Evolutionary conservation across 2,888 invertebrate species (phyloP).

Genomic region (Drosophila mulleri): DNA sequence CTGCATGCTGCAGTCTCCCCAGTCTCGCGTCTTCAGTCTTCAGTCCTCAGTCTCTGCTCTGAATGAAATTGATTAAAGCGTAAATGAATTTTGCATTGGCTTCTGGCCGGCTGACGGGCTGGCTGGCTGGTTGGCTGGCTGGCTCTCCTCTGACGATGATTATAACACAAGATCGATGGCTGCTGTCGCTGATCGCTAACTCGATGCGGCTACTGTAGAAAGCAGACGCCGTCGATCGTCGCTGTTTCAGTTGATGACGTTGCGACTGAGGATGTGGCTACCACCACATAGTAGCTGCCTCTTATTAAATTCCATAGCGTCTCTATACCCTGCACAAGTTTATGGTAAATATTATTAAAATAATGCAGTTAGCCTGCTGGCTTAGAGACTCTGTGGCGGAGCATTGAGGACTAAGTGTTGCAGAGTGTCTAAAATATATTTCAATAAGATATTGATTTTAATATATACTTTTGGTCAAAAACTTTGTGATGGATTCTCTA

Average conservation of each 20-base stretch:
- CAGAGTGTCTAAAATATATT: not conserved
- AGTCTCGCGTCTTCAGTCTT: not conserved
- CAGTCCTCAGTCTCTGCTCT: constrained; percentile 26
- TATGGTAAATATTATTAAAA: not conserved
- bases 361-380: too few species aligned
- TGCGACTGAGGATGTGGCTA: constrained; percentile 2
- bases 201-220: constrained; percentile 83
- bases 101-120: constrained; percentile 2
- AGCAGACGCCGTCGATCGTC: constrained; percentile 63
- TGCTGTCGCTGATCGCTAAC: constrained; percentile 84
- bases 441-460: too few species aligned
- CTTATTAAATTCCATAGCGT: constrained; percentile 67
- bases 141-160: constrained; percentile 62
- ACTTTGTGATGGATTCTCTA: too few species aligned
- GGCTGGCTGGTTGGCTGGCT: not conserved
- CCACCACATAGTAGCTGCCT: constrained; percentile 18
- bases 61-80: constrained; percentile 84
- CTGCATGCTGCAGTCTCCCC: constrained; percentile 7
- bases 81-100: constrained; percentile 82
- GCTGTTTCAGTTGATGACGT: constrained; percentile 1
- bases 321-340: constrained; percentile 39
- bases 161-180: constrained; percentile 83
- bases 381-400: not conserved
- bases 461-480: too few species aligned
- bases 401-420: too few species aligned